Evolutionary conservation across 2,797 vertebrate genomes (phyloP).

Genomic region (Taeniopygia guttata): DNA sequence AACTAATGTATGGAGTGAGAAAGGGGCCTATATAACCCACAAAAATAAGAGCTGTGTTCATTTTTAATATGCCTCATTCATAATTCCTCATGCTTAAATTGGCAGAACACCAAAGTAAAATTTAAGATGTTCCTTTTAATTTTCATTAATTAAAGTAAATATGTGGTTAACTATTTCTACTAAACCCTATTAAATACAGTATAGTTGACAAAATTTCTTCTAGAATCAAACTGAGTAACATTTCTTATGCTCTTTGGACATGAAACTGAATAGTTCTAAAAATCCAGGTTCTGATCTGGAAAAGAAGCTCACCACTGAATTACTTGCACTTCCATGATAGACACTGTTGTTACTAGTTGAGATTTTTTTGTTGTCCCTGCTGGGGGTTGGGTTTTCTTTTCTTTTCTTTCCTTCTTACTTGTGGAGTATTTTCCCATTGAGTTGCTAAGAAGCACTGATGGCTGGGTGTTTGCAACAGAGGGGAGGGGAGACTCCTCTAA

Average conservation of each 20-base stretch:
- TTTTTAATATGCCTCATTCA: conserved; percentile 57
- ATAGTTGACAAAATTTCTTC: not conserved
- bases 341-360: not conserved
- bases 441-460: not conserved
- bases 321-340: not conserved
- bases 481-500: not conserved
- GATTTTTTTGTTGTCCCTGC: not conserved
- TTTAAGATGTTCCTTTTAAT: conserved; percentile 40
- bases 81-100: conserved; percentile 19
- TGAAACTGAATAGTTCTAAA: not conserved
- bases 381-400: not conserved
- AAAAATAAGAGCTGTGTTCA: conserved; percentile 56
- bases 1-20: conserved; percentile 76
- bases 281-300: not conserved
- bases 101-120: conserved; percentile 52
- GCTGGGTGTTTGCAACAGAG: not conserved
- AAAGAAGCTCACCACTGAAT: not conserved
- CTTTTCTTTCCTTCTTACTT: not conserved
- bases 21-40: conserved; percentile 62
- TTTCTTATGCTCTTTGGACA: not conserved
- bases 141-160: conserved; percentile 57
- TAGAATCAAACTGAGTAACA: not conserved
- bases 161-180: not conserved
- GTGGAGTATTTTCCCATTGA: not conserved
- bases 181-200: conserved; percentile 4